phyloP scores from a whole-genome alignment of 2,797 vertebrate species.

The Megaceryle alcyon region DNA sequence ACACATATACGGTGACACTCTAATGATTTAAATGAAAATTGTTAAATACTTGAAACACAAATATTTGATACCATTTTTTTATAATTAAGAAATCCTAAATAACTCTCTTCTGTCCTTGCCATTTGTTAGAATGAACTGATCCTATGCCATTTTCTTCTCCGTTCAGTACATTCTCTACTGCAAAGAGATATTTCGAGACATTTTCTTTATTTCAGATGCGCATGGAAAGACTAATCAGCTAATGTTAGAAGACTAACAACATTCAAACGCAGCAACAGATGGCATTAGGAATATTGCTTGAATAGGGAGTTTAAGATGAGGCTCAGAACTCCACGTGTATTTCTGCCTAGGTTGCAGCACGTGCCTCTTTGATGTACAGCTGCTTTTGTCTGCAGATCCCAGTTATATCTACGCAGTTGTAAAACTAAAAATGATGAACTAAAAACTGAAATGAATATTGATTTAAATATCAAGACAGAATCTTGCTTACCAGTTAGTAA shows the following conservation, averaged over 20 bases:
- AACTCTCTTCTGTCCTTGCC: background rate
- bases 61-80: background rate
- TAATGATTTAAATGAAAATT: background rate
- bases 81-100: background rate
- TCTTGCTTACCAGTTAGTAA: background rate
- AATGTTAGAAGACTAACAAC: conserved; percentile 18
- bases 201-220: conserved; percentile 35
- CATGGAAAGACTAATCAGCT: conserved; percentile 45
- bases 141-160: background rate
- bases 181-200: conserved; percentile 33
- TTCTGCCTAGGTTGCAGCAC: background rate
- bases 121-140: background rate
- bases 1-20: background rate
- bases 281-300: conserved; percentile 30
- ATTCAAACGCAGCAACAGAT: conserved; percentile 44
- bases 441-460: background rate
- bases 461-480: background rate
- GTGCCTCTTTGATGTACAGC: background rate
- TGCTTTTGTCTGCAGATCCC: background rate
- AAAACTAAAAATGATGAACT: background rate
- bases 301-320: background rate
- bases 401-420: background rate
- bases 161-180: background rate
- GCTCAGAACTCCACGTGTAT: background rate
- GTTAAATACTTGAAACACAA: background rate